Percentiles rank a stretch among this genome's conserved stretches.
Conservation (phyloP, 2,797 vertebrate genomes). For the Anguilla marmorata region DNA sequence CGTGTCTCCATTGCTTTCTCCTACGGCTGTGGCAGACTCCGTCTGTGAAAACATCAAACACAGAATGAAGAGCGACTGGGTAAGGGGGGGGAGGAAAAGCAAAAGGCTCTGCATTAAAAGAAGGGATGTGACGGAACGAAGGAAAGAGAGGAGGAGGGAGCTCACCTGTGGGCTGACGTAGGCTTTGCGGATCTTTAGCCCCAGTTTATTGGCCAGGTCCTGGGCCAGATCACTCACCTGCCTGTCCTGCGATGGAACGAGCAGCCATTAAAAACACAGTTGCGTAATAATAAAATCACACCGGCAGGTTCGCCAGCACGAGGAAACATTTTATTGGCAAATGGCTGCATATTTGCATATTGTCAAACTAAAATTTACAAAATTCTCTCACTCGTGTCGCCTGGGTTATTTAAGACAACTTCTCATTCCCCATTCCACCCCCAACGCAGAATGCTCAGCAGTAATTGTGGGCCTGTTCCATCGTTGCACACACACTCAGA, state of each 20-base stretch:
- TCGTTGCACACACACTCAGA: neutral
- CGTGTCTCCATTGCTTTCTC: conserved; percentile 45
- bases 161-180: conserved; percentile 90
- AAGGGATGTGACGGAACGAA: neutral
- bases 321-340: neutral
- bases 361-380: neutral
- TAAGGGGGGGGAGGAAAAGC: neutral
- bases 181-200: conserved; percentile 90
- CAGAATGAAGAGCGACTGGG: neutral
- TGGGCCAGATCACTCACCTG: conserved; percentile 91
- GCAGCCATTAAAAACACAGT: neutral
- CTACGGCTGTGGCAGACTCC: neutral
- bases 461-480: neutral
- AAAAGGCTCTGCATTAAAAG: neutral
- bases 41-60: conserved; percentile 38
- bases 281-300: neutral
- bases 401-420: neutral
- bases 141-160: neutral
- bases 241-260: conserved; percentile 76
- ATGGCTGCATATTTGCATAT: too few species aligned
- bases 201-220: conserved; percentile 92
- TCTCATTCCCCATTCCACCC: neutral
- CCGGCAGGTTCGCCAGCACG: neutral
- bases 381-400: neutral
- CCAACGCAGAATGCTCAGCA: neutral